A percentile compares a stretch with the other conserved stretches of the same genome.
phyloP scores from a whole-genome alignment of 2,797 vertebrate genomes.

The Otolemur crassicaudatus region DNA sequence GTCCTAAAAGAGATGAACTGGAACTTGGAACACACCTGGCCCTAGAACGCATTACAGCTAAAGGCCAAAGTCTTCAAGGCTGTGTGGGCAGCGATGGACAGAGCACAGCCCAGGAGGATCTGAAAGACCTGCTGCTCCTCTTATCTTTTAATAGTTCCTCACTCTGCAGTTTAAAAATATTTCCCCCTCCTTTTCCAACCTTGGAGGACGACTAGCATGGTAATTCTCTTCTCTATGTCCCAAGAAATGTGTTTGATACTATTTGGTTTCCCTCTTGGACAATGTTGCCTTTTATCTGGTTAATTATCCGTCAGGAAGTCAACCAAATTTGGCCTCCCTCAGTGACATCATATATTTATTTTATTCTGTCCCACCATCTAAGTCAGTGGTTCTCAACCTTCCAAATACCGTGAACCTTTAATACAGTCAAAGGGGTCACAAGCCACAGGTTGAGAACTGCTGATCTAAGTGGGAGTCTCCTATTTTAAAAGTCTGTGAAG shows the following conservation, averaged over 20 bases:
- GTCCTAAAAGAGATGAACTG: no score
- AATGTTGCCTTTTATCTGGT: background rate
- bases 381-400: background rate
- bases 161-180: background rate
- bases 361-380: background rate
- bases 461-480: background rate
- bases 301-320: slow-evolving; percentile 38
- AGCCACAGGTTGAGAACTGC: no score
- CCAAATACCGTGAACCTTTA: no score
- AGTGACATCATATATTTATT: background rate
- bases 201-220: background rate
- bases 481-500: slow-evolving; percentile 40
- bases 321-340: background rate
- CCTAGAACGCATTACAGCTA: background rate
- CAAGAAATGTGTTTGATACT: background rate
- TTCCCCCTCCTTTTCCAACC: background rate
- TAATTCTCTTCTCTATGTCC: background rate
- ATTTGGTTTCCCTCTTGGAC: slow-evolving; percentile 9
- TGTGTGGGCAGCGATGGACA: background rate
- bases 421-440: no score
- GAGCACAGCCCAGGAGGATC: background rate
- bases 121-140: background rate
- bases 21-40: background rate
- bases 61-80: background rate
- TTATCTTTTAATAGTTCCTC: slow-evolving; percentile 22